Evolutionary conservation across 2,113 vertebrate genomes (phyloP).

Genomic region (Setophaga kirtlandii): DNA sequence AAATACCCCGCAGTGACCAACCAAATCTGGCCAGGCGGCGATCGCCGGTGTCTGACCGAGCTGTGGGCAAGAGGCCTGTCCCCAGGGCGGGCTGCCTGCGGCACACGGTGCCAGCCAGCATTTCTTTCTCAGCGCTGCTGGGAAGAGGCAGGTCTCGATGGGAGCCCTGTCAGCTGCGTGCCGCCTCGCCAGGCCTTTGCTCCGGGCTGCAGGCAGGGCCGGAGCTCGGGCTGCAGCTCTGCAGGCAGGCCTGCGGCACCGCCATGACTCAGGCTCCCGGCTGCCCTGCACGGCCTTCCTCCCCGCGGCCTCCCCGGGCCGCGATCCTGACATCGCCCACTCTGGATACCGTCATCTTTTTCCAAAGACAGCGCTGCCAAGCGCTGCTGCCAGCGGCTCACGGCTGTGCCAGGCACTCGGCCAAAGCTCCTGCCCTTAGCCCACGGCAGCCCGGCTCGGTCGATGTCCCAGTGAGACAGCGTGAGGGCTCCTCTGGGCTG

Average conservation of each 20-base stretch:
- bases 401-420: not conserved
- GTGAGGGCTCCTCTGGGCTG: not conserved
- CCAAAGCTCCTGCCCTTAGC: not conserved
- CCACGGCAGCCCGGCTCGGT: not conserved
- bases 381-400: not conserved
- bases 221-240: not conserved
- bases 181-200: not conserved
- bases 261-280: not conserved
- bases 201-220: fast-evolving
- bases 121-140: fast-evolving
- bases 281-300: not conserved
- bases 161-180: not conserved
- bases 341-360: not conserved
- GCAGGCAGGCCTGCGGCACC: not conserved
- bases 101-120: not conserved
- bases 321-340: not conserved
- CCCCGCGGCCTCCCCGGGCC: not conserved
- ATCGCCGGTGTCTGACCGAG: not conserved
- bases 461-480: fast-evolving
- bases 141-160: not conserved
- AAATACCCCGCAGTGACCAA: not conserved
- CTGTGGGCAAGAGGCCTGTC: not conserved
- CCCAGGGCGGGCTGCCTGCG: not conserved
- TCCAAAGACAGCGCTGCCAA: not conserved
- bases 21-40: not conserved